phyloP scores from a whole-genome alignment of 2,888 invertebrate genomes.

The Machimus rusticus region DNA sequence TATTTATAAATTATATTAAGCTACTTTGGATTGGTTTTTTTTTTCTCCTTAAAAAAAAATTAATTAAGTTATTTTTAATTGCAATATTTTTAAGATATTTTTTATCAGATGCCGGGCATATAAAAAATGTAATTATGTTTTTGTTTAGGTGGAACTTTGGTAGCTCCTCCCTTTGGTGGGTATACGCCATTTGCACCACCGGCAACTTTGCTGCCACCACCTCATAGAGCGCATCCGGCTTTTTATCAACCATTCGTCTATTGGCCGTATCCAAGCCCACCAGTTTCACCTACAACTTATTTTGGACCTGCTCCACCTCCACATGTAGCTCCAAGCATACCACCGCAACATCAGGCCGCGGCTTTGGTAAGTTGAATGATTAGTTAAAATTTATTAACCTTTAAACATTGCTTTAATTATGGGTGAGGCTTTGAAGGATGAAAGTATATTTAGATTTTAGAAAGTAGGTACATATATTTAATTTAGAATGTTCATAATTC shows the following conservation, averaged over 20 bases:
- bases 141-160: constrained; percentile 67
- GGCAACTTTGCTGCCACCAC: constrained; percentile 66
- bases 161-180: constrained; percentile 63
- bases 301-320: constrained; percentile 70
- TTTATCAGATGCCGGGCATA: background rate
- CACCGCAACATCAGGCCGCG: constrained; percentile 51
- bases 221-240: constrained; percentile 65
- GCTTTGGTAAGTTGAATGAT: constrained; percentile 54
- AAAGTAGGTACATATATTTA: too few relatives aligned
- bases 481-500: background rate
- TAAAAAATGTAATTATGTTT: background rate
- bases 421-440: background rate
- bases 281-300: constrained; percentile 90
- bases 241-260: constrained; percentile 78
- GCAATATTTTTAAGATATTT: background rate
- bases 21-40: constrained; percentile 1
- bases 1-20: background rate
- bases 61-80: background rate
- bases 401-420: background rate
- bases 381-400: background rate
- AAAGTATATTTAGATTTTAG: background rate
- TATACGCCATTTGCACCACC: constrained; percentile 61
- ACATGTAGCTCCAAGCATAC: constrained; percentile 47
- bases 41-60: background rate
- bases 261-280: constrained; percentile 95